phyloP scores from a whole-genome alignment of 2,797 vertebrate species.

The Pseudomugil tenellus region DNA sequence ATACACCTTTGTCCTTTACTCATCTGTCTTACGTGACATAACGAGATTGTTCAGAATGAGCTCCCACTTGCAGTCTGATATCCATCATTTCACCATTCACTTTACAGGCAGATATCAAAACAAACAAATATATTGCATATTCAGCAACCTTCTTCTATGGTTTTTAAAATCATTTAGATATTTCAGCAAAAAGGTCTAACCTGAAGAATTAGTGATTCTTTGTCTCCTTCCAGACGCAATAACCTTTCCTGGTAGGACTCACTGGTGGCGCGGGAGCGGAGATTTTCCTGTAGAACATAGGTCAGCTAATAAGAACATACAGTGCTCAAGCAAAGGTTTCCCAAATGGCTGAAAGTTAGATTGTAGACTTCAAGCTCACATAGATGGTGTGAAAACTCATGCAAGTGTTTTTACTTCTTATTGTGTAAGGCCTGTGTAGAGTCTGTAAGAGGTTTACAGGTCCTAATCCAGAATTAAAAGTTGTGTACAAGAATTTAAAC shows the following conservation, averaged over 20 bases:
- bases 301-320: constrained; percentile 39
- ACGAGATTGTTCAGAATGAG: constrained; percentile 29
- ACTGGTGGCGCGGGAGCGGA: constrained; percentile 81
- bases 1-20: constrained; percentile 54
- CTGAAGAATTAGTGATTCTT: constrained; percentile 96
- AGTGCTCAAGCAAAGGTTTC: constrained; percentile 30
- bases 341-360: constrained; percentile 23
- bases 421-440: constrained; percentile 26
- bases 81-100: constrained; percentile 15
- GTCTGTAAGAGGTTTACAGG: constrained; percentile 55
- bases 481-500: constrained; percentile 36
- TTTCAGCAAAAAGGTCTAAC: constrained; percentile 71
- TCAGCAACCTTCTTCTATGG: constrained; percentile 5
- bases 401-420: constrained; percentile 9
- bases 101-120: not conserved
- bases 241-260: constrained; percentile 94
- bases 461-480: constrained; percentile 53
- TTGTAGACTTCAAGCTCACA: constrained; percentile 9
- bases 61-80: constrained; percentile 19
- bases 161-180: not conserved
- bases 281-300: constrained; percentile 84
- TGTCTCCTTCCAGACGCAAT: constrained; percentile 94
- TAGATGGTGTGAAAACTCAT: not conserved
- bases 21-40: constrained; percentile 36
- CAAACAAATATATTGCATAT: constrained; percentile 2